Evolutionary conservation across 2,888 invertebrate species (phyloP), one percentile per base, ranked within the genome.

Genomic region (Rambutsinella grinnellia): DNA sequence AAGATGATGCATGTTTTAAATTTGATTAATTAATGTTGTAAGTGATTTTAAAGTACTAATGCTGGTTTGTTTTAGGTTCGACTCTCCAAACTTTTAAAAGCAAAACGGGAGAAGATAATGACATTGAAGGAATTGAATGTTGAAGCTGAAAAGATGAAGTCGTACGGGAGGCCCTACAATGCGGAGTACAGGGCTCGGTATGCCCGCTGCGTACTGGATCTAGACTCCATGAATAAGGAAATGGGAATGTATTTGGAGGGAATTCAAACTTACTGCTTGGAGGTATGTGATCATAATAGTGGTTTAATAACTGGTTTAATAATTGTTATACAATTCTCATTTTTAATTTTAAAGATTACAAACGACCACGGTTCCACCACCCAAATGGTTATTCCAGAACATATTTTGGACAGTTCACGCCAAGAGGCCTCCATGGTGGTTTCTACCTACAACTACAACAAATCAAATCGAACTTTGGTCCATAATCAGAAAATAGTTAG

Each of bases 151-250:
- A 93, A 93, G 87, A 90, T 92, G 86, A 91, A 92, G 87, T 93
- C 94, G 0, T 93, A 93, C 86, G 93, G 93, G 28, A 91, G 93
- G 85, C 90, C 90, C 78, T 90, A 95, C 84, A 91, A 93, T 3
- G 92, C 93, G 78, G 96, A 97, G 85, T 98, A 97, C 86, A 95
- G 97, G 86, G 91, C 93, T 83, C 92, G 92, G 85, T 98, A 98
- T 88, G 97, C 97, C 15, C 90, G 92, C 79, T 86, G 88, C 60
- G 92, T 98, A 2, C 91, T 97, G 67, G 95, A 96, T 81, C 90
- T 98, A 84, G 97, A 97, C 85, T 93, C 92, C 85, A 91, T 98
- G 88, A 98, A 98, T 87, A 90, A 91, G 83, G 94, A 96, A 86
- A 90, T 98, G 80, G 93, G 94, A 86, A 92, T 92, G 79, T 93